These are phyloP conservation scores for Clarias fuscus DNA, from an alignment of 2,797 vertebrate genomes.

Conservation along the genomic window DNA sequence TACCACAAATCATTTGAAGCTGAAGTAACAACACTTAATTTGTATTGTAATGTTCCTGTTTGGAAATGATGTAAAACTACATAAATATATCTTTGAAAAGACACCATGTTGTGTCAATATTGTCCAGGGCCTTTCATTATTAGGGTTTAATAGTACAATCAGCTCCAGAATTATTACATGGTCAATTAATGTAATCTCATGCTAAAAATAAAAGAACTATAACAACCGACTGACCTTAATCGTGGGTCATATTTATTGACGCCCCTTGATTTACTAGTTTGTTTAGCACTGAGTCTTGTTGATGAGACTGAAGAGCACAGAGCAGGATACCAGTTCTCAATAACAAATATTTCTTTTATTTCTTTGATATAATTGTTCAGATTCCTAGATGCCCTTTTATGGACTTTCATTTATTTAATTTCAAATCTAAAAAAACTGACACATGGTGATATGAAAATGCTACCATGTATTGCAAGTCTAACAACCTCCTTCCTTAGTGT, in stretches of 20 bases:
- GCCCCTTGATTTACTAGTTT: not conserved
- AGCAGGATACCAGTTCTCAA: not conserved
- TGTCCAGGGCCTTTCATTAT: not conserved
- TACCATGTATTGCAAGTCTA: not conserved
- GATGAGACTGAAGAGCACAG: not conserved
- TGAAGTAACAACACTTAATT: not conserved
- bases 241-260: not conserved
- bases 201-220: not conserved
- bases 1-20: not conserved
- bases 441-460: not conserved
- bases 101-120: too few species aligned
- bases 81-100: not conserved
- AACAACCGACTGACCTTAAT: not conserved
- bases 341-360: too few species aligned
- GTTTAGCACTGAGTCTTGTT: not conserved
- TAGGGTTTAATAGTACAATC: too few species aligned
- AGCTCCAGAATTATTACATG: not conserved
- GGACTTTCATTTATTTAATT: not conserved
- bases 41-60: not conserved
- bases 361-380: not conserved
- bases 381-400: not conserved
- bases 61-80: not conserved
- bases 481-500: not conserved
- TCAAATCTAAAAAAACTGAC: not conserved
- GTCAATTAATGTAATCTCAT: not conserved